These are phyloP conservation scores for Megaptera novaeangliae DNA, from an alignment of 2,113 vertebrate species.

Conservation along the genomic window DNA sequence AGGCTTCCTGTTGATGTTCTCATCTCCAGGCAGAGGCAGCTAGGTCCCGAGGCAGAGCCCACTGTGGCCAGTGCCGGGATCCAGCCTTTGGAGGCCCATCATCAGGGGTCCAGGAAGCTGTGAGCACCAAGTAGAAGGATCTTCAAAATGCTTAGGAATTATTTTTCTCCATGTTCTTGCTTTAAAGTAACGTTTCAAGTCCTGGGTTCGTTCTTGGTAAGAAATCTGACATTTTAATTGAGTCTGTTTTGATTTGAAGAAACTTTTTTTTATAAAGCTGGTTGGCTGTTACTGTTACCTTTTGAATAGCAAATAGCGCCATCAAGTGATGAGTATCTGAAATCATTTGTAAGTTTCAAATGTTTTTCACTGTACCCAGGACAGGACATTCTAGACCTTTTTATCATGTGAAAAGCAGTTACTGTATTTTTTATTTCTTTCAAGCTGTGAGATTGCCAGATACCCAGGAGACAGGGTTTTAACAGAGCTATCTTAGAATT, in stretches of 20 bases:
- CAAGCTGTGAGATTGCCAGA: not conserved
- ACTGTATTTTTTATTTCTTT: not conserved
- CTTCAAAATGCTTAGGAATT: not conserved
- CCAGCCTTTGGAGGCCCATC: not conserved
- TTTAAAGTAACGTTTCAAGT: constrained; percentile 11
- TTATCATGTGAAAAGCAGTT: not conserved
- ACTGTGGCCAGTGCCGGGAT: not conserved
- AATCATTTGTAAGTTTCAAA: not conserved
- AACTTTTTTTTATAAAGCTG: not conserved
- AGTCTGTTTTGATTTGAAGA: not conserved
- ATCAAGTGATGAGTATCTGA: constrained; percentile 13
- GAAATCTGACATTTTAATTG: not conserved
- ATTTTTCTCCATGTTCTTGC: not conserved
- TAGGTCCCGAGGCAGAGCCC: no score
- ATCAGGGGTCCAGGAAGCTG: not conserved
- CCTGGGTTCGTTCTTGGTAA: not conserved
- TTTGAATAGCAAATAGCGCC: not conserved
- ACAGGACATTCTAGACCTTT: not conserved
- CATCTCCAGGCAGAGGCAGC: not conserved
- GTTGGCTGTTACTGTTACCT: not conserved
- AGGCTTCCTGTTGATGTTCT: not conserved
- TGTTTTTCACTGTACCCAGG: not conserved
- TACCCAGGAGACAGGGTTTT: not conserved
- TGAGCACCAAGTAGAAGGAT: not conserved
- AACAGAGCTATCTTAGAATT: not conserved